A percentile compares a stretch with the other conserved stretches of the same genome.
phyloP scores from a whole-genome alignment of 2,113 vertebrate genomes.

The Phoenicopterus ruber region DNA sequence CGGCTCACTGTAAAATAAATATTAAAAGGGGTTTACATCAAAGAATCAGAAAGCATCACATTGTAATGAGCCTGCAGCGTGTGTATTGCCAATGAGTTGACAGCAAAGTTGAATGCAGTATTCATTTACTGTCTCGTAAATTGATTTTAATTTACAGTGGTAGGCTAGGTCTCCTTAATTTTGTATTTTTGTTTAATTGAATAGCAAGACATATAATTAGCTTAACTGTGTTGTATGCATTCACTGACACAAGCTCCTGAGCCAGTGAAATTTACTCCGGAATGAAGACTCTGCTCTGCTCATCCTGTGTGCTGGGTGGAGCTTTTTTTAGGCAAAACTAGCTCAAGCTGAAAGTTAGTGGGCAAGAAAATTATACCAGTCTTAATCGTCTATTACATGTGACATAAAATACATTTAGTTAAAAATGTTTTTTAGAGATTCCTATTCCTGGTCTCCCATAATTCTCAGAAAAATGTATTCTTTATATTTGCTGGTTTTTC shows the following conservation, averaged over 20 bases:
- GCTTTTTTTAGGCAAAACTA: not conserved
- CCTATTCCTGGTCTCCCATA: not conserved
- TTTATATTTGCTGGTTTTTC: not conserved
- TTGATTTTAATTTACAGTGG: not conserved
- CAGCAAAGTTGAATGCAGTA: not conserved
- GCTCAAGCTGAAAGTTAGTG: not conserved
- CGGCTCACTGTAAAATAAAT: not conserved
- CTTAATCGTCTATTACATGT: not conserved
- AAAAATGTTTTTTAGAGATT: not conserved
- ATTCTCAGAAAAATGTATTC: not conserved
- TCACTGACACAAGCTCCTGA: not conserved
- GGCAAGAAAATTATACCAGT: not conserved
- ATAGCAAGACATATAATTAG: not conserved
- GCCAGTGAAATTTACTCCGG: not conserved
- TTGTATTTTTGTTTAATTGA: not conserved
- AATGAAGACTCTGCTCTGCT: not conserved
- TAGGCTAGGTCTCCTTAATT: not conserved
- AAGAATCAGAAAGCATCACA: not conserved
- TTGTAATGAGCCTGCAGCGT: not conserved
- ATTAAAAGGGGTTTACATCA: not conserved
- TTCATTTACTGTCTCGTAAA: not conserved
- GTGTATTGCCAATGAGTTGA: not conserved
- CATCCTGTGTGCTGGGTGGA: not conserved
- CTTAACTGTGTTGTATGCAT: not conserved
- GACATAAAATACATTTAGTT: not conserved